Base-by-base conservation (phyloP, 2,888 invertebrate genomes). In the Lepidonotus clava region DNA sequence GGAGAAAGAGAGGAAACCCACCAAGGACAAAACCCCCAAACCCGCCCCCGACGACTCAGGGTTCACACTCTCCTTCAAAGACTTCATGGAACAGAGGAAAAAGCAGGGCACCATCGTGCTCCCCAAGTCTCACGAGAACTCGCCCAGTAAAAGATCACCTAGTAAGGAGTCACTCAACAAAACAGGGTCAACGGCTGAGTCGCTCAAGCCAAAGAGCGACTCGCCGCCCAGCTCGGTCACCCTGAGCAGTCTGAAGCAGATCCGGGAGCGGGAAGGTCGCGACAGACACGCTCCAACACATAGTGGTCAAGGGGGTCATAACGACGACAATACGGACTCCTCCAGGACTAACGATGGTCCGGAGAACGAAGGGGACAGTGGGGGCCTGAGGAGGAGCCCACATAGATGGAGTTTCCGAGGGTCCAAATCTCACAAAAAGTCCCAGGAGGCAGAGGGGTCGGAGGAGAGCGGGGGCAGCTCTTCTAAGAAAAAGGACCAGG, bases 51-150 rank as follows among this genome's bases (percentile, higher is more conserved):
- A 71, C 38, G 38, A 2, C 38, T 71, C 71, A 4, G 71, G 71
- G 34, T 71, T 71, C n/a, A 21, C 46, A 21, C 80, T 80, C 41
- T 80, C 80, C 24, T 80, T 80, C 46, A 80, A 80, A 32, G 80
- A 46, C 80, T 46, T 51, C 46, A 80, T 80, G 80, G 80, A 80
- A 18, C 80, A 80, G 51, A 41, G 80, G 80, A 80, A 80, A 46
- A 80, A 80, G 34, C 80, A 80, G 46, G 80, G 80, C 1, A 80
- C 46, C 11, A 32, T 24, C 28, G 80, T 80, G 24, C 80, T 80
- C 28, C 80, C 80, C 32, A 80, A 80, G 24, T 28, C 80, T 11
- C 41, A 41, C 21, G 80, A 80, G 14, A 41, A 46, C 46, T 46
- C 46, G 8, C 18, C 46, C 8, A 46, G 46, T 18, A 46, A 46